Percentiles rank a stretch among this genome's conserved stretches.
phyloP scores from a whole-genome alignment of 2,797 vertebrate species.

The Acrossocheilus fasciatus region DNA sequence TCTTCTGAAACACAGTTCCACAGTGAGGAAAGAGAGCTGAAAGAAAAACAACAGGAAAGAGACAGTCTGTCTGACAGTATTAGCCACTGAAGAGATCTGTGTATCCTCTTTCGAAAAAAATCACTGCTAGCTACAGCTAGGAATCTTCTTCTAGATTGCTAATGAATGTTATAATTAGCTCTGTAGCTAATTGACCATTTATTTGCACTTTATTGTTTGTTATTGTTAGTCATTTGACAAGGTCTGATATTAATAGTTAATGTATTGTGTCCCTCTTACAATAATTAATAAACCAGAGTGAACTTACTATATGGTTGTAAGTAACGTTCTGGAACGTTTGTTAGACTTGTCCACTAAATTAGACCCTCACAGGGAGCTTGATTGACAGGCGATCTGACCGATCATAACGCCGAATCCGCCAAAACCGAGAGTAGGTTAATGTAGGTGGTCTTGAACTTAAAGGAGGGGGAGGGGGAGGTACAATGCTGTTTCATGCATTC shows the following conservation, averaged over 20 bases:
- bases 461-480: too few relatives aligned
- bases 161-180: not conserved
- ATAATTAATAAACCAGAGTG: not conserved
- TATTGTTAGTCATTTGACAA: not conserved
- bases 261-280: not conserved
- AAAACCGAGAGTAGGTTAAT: not conserved
- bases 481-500: too few relatives aligned
- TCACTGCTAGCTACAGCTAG: not conserved
- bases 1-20: conserved; percentile 33
- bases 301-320: not conserved
- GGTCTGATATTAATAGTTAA: not conserved
- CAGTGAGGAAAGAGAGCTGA: not conserved
- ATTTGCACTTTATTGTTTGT: not conserved
- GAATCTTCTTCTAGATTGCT: not conserved
- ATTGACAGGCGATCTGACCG: not conserved
- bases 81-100: conserved; percentile 6
- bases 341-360: not conserved
- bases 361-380: too few relatives aligned
- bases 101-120: conserved; percentile 1
- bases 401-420: not conserved
- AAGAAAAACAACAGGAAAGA: conserved; percentile 32
- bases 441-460: too few relatives aligned
- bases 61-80: conserved; percentile 5
- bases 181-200: not conserved
- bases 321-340: not conserved